phyloP scores from a whole-genome alignment of 35 echinoderm and acorn worm genomes.

The Heliocidaris tuberculata region DNA sequence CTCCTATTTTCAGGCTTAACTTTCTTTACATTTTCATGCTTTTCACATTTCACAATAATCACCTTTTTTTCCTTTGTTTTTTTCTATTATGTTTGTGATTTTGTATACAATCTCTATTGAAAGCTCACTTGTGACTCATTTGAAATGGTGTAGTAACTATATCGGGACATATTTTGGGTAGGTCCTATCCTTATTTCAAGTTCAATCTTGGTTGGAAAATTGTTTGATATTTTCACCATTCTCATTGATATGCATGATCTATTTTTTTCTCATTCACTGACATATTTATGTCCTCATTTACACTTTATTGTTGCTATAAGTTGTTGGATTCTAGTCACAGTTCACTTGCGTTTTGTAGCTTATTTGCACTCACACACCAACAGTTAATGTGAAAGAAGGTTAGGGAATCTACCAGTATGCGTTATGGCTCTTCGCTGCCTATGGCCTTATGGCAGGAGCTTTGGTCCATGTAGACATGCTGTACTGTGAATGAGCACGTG shows the following conservation, averaged over 20 bases:
- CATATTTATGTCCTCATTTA: neutral
- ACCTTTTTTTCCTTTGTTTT: neutral
- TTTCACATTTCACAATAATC: neutral
- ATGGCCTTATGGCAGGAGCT: too few relatives aligned
- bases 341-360: neutral
- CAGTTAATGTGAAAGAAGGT: neutral
- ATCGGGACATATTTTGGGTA: slow-evolving; percentile 43
- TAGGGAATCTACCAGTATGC: neutral
- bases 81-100: slow-evolving; percentile 13
- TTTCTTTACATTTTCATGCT: neutral
- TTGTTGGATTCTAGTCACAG: neutral
- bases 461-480: too few relatives aligned
- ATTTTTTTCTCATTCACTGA: slow-evolving; percentile 12
- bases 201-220: neutral
- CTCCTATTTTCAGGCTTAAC: neutral
- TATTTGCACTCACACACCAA: neutral
- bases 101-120: neutral
- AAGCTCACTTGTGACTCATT: slow-evolving; percentile 43
- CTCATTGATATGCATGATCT: neutral
- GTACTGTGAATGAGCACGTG: too few relatives aligned
- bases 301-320: neutral
- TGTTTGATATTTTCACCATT: neutral
- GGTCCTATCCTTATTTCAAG: slow-evolving; percentile 3
- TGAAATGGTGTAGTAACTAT: slow-evolving; percentile 42
- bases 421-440: too few relatives aligned